Conservation (phyloP, 2,888 invertebrate species). For the Coremacera marginata region DNA sequence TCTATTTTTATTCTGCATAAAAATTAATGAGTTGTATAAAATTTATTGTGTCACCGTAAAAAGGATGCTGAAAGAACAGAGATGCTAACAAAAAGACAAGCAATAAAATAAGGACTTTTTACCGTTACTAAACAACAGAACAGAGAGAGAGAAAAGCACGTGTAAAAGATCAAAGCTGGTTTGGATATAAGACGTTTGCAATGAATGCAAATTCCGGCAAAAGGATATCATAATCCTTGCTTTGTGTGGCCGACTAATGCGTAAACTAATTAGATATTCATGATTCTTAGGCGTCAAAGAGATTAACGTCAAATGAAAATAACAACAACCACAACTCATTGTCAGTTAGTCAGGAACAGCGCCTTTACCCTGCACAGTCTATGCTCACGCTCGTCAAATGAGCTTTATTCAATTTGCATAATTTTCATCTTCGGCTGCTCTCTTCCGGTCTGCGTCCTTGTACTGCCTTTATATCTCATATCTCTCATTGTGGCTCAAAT, state of each 20-base stretch:
- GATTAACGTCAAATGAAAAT: constrained; percentile 55
- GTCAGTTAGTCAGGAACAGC: background rate
- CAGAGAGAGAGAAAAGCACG: background rate
- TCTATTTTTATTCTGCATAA: background rate
- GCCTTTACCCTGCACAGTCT: too few relatives aligned
- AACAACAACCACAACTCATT: background rate
- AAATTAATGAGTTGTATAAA: constrained; percentile 3
- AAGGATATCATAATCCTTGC: constrained; percentile 6
- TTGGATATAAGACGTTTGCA: too few relatives aligned
- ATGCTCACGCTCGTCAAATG: background rate
- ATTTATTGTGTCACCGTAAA: background rate
- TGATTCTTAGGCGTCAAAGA: constrained; percentile 65
- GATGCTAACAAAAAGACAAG: background rate
- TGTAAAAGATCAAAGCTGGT: background rate
- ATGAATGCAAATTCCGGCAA: background rate
- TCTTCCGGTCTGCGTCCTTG: background rate
- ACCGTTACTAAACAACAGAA: background rate
- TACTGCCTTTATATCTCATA: background rate
- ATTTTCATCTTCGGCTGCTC: background rate
- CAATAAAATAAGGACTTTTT: background rate
- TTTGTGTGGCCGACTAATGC: background rate
- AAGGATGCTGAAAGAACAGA: background rate
- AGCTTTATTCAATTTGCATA: constrained; percentile 21
- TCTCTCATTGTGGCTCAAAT: background rate
- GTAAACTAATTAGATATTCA: constrained; percentile 63